Percentiles rank a stretch among this genome's conserved stretches.
Conservation (phyloP, 2,888 invertebrate species). For the Allophyes oxyacanthae region DNA sequence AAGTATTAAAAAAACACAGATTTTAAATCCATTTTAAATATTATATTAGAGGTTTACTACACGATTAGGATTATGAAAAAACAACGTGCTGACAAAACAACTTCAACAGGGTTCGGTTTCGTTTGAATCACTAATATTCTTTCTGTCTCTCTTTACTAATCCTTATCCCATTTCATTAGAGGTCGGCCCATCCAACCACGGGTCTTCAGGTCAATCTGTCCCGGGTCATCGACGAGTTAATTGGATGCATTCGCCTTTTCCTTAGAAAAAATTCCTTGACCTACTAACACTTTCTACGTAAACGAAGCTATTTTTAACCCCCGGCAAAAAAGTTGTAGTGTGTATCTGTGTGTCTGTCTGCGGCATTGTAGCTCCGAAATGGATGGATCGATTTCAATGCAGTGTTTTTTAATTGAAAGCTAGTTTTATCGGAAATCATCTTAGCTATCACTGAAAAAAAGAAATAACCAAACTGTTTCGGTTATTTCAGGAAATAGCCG, state of each 20-base stretch:
- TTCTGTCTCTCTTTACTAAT: constrained; percentile 16
- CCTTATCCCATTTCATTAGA: constrained; percentile 34
- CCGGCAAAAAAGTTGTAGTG: no score
- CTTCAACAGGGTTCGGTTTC: constrained; percentile 7
- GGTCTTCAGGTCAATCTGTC: constrained; percentile 28
- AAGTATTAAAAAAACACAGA: no score
- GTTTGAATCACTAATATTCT: constrained; percentile 8
- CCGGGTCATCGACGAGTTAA: constrained; percentile 26
- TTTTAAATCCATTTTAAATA: no score
- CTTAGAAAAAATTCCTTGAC: constrained; percentile 21
- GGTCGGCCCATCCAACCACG: constrained; percentile 6
- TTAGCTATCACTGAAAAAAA: not conserved
- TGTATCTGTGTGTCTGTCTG: no score
- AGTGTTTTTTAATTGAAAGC: no score
- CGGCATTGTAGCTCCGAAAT: no score
- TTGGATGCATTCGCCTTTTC: constrained; percentile 25
- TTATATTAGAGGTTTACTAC: no score
- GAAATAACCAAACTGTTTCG: no score
- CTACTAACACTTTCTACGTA: not conserved
- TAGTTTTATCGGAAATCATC: not conserved
- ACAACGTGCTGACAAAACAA: not conserved
- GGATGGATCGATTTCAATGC: no score
- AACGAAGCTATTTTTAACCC: no score
- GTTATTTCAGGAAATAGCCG: no score
- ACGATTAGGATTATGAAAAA: no score